A percentile compares a stretch with the other conserved stretches of the same genome.
These are phyloP conservation scores for Nyctalus aviator DNA, from an alignment of 2,797 vertebrate genomes.

Conservation along the genomic window DNA sequence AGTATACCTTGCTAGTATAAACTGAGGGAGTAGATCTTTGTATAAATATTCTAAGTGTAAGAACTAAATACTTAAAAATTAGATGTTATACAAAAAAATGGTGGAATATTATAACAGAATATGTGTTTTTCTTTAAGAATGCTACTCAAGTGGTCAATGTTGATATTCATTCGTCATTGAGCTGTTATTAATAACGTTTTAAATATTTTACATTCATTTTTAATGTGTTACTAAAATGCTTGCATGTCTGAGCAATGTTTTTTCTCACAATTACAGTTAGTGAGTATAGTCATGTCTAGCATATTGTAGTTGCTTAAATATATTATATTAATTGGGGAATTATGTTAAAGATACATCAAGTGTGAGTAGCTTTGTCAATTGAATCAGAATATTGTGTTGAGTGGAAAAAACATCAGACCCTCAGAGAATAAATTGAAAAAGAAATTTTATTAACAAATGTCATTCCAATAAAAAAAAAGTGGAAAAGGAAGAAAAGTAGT, in stretches of 20 bases:
- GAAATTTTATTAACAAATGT: not conserved
- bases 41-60: constrained; percentile 25
- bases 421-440: not conserved
- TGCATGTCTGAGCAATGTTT: not conserved
- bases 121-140: not conserved
- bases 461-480: not conserved
- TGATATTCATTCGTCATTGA: not conserved
- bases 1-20: not conserved
- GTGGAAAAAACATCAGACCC: not conserved
- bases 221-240: not conserved
- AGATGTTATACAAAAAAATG: not conserved
- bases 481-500: not conserved
- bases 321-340: not conserved
- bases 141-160: not conserved
- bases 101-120: not conserved
- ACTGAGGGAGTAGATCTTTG: not conserved
- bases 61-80: not conserved
- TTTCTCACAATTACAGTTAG: not conserved
- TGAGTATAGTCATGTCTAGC: not conserved
- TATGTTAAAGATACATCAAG: not conserved
- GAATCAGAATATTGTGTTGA: not conserved
- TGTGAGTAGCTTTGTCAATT: not conserved
- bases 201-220: constrained; percentile 12
- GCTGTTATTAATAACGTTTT: not conserved
- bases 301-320: not conserved